Conservation (phyloP, 2,888 invertebrate genomes). For the Microdon myrmicae region DNA sequence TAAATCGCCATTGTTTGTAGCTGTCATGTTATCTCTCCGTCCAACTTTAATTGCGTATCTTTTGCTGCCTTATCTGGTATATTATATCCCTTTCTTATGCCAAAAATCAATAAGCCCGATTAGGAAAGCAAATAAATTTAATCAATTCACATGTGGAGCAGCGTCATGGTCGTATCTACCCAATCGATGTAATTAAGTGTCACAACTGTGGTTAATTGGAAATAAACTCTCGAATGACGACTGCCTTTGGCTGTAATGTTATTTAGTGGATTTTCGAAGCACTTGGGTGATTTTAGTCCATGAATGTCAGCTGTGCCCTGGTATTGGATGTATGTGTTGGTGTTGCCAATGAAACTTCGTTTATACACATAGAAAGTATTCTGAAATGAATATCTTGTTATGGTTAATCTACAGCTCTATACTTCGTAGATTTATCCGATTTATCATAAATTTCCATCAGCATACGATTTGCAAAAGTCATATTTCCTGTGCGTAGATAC, state of each 20-base stretch:
- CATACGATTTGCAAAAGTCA: too few relatives aligned
- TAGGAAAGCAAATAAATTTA: slow-evolving; percentile 19
- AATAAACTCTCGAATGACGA: slow-evolving; percentile 32
- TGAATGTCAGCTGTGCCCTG: slow-evolving; percentile 25
- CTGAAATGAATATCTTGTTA: too few relatives aligned
- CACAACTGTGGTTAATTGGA: slow-evolving; percentile 42
- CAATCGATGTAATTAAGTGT: slow-evolving; percentile 44
- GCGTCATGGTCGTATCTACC: slow-evolving; percentile 29
- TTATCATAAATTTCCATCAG: too few relatives aligned
- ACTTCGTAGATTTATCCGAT: too few relatives aligned
- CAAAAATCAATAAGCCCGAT: slow-evolving; percentile 6
- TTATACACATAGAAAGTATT: too few relatives aligned
- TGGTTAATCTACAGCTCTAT: too few relatives aligned
- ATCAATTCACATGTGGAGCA: slow-evolving; percentile 34
- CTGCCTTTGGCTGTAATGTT: slow-evolving; percentile 25
- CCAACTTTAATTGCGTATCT: too few relatives aligned
- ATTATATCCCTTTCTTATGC: too few relatives aligned
- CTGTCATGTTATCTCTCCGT: too few relatives aligned
- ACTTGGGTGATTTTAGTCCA: slow-evolving; percentile 22
- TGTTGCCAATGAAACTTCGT: slow-evolving; percentile 17
- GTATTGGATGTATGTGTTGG: slow-evolving; percentile 3
- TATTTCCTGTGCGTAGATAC: too few relatives aligned
- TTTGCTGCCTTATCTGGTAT: too few relatives aligned
- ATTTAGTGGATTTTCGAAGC: slow-evolving; percentile 32
- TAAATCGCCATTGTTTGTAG: too few relatives aligned